Conservation (phyloP, 1,140 invertebrate species). For the Monomorium pharaonis region DNA sequence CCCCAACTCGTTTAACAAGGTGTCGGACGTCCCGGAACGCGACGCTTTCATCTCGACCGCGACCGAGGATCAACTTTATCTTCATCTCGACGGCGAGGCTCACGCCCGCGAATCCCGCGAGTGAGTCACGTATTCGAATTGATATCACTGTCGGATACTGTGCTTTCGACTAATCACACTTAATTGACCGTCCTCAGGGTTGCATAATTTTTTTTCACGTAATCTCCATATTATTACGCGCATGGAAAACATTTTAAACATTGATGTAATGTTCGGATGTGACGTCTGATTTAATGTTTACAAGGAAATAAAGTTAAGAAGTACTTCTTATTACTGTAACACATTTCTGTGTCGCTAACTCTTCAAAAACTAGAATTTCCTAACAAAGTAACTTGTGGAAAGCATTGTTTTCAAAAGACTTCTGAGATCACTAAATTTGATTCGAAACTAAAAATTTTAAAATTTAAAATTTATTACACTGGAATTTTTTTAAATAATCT, state of each 20-base stretch:
- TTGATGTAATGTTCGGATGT: background rate
- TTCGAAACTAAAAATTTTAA: too few relatives aligned
- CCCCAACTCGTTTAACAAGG: conserved; percentile 82
- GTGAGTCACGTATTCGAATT: conserved; percentile 81
- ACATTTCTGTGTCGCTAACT: background rate
- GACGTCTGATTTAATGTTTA: background rate
- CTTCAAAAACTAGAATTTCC: background rate
- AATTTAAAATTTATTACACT: too few relatives aligned
- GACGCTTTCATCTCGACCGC: conserved; percentile 82
- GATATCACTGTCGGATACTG: conserved; percentile 72
- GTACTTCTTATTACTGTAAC: background rate
- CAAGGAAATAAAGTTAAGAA: background rate
- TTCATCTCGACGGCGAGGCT: conserved; percentile 79
- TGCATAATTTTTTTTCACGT: background rate
- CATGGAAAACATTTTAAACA: background rate
- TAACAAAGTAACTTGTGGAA: too few relatives aligned
- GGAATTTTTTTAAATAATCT: too few relatives aligned
- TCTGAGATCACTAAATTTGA: too few relatives aligned
- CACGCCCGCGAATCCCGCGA: conserved; percentile 59
- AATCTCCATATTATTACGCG: background rate
- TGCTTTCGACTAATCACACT: conserved; percentile 7
- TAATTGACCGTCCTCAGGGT: background rate
- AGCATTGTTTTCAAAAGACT: too few relatives aligned
- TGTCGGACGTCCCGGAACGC: conserved; percentile 81
- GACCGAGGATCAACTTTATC: conserved; percentile 81